Base-by-base conservation (phyloP, 1,140 invertebrate genomes). In the Orius laevigatus region DNA sequence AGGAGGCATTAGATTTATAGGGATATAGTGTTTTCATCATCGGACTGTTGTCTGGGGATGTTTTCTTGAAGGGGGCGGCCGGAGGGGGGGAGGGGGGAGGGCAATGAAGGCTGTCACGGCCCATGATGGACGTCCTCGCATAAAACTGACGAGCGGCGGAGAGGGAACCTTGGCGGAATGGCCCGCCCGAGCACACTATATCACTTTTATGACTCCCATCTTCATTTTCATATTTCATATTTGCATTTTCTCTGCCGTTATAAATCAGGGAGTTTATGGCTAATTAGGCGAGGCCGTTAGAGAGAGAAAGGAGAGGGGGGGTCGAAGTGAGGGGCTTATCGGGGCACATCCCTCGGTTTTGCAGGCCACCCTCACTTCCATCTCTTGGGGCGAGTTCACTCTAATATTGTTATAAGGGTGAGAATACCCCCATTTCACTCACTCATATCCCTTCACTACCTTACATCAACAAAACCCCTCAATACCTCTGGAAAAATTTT, bases 161-260 rank as follows among this genome's bases (percentile, higher is more conserved):
- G 65, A 63, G 66, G 65, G 67, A 34, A 19, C 41, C 73, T 71
- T 75, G 73, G 74, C 53, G 60, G 71, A 78, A 78, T 75, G 75
- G 75, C 74, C 70, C 75, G 73, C 72, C 69, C 68, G 75, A 75
- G 74, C 68, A 71, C 71, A 70, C 71, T 79, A 76, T 74, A 77
- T 79, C 76, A 78, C 74, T 76, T 78, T 79, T 78, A 78, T 78
- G 76, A 76, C 73, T 70, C 70, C 73, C 73, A 70, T 78, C 74
- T 76, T 79, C 75, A 79, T 79, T 78, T 79, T 78, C 75, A 79
- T 78, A 78, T 78, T 76, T 78, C 75, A 77, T 78, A 78, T 77
- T 77, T 77, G 75, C 75, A 77, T 66, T 66, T 65, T 63, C 61
- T 61, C 51, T 55, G 62, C 66, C 63, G 69, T 70, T 71, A 72